These are phyloP conservation scores for Cantharis nigra DNA, from an alignment of 2,888 invertebrate species.

Conservation along the genomic window DNA sequence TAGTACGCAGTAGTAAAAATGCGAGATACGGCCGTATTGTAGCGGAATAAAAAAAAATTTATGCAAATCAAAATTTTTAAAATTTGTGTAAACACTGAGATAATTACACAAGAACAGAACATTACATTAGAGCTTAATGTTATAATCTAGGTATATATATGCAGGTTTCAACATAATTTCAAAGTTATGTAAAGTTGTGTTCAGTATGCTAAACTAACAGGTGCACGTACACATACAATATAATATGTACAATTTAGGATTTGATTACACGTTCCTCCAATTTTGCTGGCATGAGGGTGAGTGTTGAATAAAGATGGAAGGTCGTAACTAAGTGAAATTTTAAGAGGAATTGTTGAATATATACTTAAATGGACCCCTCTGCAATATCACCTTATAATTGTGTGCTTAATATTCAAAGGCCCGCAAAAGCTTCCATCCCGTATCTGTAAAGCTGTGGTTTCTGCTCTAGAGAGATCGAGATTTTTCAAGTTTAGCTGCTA, in stretches of 20 bases:
- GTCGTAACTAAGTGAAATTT: slow-evolving; percentile 12
- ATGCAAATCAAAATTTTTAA: neutral
- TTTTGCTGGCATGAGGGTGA: neutral
- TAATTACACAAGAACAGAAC: neutral
- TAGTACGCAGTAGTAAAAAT: neutral
- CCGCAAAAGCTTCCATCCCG: slow-evolving; percentile 34
- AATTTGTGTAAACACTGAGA: neutral
- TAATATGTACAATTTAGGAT: neutral
- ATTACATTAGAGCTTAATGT: slow-evolving; percentile 3
- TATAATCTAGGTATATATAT: slow-evolving; percentile 3
- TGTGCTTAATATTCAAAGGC: slow-evolving; percentile 39
- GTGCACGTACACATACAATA: slow-evolving; percentile 19
- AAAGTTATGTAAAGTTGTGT: slow-evolving; percentile 6
- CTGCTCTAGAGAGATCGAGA: slow-evolving; percentile 25
- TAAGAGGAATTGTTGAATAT: slow-evolving; percentile 2
- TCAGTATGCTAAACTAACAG: slow-evolving; percentile 17
- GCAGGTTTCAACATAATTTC: slow-evolving; percentile 7
- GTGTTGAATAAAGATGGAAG: slow-evolving; percentile 5
- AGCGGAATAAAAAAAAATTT: neutral
- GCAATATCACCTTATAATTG: slow-evolving; percentile 35
- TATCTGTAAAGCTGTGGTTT: slow-evolving; percentile 29
- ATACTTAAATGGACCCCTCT: slow-evolving; percentile 25
- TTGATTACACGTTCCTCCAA: slow-evolving; percentile 8
- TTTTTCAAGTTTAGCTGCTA: slow-evolving; percentile 27
- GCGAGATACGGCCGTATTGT: neutral